Evolutionary conservation across 2,888 invertebrate genomes (phyloP).

Genomic region (Drosophila falleni): DNA sequence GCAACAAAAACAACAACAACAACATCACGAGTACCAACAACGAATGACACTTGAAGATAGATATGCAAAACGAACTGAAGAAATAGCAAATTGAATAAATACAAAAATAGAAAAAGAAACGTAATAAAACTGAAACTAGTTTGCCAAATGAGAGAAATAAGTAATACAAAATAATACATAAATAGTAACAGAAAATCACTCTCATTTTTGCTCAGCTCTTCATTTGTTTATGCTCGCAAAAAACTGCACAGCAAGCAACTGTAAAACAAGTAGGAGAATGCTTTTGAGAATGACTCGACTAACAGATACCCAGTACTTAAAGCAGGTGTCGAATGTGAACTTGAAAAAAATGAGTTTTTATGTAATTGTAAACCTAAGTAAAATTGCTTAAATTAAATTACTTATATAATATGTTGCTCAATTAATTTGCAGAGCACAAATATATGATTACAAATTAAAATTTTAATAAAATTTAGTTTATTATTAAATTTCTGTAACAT

Average conservation of each 20-base stretch:
- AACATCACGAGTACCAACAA: conserved; percentile 18
- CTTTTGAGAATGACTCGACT: not conserved
- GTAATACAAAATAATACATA: conserved; percentile 15
- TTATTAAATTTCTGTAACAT: no score
- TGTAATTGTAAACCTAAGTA: no score
- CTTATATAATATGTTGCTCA: no score
- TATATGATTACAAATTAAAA: no score
- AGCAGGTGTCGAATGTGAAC: not conserved
- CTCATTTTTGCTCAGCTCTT: conserved; percentile 69
- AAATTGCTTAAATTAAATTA: no score
- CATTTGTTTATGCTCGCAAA: conserved; percentile 60
- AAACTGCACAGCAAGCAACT: conserved; percentile 52
- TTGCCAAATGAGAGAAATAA: conserved; percentile 54
- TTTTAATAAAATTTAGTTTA: no score
- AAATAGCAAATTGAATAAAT: conserved; percentile 36
- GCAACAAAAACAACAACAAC: conserved; percentile 12
- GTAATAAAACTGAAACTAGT: conserved; percentile 50
- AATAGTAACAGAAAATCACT: conserved; percentile 56
- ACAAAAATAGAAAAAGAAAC: conserved; percentile 11
- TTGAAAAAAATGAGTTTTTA: no score
- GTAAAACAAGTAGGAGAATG: conserved; percentile 28
- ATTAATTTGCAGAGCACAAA: no score
- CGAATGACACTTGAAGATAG: conserved; percentile 66
- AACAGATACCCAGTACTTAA: not conserved
- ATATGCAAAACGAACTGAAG: conserved; percentile 68